Percentiles rank a stretch among this genome's conserved stretches.
Conservation (phyloP, 2,797 vertebrate genomes). For the Sebastes taczanowskii region DNA sequence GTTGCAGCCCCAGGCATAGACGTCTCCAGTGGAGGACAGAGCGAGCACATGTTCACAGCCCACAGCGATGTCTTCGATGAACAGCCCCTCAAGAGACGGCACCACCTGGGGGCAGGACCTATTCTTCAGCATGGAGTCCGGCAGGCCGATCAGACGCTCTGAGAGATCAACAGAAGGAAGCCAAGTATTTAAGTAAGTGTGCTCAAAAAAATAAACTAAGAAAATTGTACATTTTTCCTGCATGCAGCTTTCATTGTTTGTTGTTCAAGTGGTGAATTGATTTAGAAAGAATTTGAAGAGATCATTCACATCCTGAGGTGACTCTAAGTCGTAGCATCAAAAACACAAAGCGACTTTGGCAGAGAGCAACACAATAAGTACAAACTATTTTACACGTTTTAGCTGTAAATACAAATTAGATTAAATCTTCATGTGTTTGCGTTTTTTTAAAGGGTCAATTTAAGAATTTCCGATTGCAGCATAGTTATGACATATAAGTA, state of each 20-base stretch:
- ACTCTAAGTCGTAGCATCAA: neutral
- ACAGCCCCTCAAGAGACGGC: conserved; percentile 82
- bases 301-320: neutral
- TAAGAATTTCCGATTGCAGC: neutral
- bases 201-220: neutral
- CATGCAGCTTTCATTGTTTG: neutral
- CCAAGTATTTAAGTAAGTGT: neutral
- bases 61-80: conserved; percentile 84
- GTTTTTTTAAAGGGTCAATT: neutral
- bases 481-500: neutral
- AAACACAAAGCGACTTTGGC: neutral
- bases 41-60: conserved; percentile 85
- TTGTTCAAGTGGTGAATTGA: neutral
- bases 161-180: conserved; percentile 3
- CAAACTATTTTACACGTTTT: neutral
- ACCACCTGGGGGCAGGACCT: conserved; percentile 84
- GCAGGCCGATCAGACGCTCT: conserved; percentile 86
- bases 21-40: conserved; percentile 82
- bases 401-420: neutral
- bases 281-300: neutral
- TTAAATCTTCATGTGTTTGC: neutral
- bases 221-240: neutral
- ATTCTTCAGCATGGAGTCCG: conserved; percentile 85
- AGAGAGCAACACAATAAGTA: neutral
- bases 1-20: conserved; percentile 87